These are phyloP conservation scores for Tapirus indicus DNA, from an alignment of 2,797 vertebrate species.

Conservation along the genomic window DNA sequence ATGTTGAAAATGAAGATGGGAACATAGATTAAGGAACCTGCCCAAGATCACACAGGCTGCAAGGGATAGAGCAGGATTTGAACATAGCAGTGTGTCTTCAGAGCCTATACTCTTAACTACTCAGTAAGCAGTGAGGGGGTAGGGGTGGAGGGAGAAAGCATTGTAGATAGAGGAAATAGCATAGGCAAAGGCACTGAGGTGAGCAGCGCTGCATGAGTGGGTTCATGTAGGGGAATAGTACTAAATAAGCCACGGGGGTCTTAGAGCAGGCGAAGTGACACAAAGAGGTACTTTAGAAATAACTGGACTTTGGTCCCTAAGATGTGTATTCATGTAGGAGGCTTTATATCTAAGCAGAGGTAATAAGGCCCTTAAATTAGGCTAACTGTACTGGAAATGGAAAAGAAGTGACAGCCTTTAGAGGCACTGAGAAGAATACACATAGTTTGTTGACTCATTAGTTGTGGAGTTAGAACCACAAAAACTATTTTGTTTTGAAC, in stretches of 20 bases:
- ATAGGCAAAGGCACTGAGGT: neutral
- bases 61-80: neutral
- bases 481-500: neutral
- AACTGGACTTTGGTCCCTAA: neutral
- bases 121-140: neutral
- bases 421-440: neutral
- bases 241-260: neutral
- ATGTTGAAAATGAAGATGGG: neutral
- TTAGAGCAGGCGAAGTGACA: neutral
- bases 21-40: neutral
- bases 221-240: neutral
- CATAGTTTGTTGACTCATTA: neutral
- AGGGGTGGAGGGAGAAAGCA: neutral
- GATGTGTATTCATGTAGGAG: neutral
- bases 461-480: neutral
- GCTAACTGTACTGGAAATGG: neutral
- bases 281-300: neutral
- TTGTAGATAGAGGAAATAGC: neutral
- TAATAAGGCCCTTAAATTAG: neutral
- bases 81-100: neutral
- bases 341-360: neutral
- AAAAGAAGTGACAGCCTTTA: neutral
- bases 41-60: neutral
- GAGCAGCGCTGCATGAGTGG: neutral
- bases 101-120: neutral